Base-by-base conservation (phyloP, 2,113 vertebrate species). In the Megaleporinus macrocephalus region DNA sequence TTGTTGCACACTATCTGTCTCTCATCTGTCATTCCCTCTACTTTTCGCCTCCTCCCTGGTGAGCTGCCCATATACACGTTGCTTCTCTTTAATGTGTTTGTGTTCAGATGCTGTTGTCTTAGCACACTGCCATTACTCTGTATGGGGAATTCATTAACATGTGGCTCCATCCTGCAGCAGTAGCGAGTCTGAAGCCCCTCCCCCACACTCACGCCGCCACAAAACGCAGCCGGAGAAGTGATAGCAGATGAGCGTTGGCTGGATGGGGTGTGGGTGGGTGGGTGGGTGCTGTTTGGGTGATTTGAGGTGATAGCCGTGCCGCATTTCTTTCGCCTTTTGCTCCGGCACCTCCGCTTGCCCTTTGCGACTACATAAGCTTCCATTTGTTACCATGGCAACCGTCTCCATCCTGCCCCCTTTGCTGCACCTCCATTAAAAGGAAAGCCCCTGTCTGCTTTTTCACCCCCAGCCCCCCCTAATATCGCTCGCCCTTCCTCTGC, bases 361-460 rank as follows among this genome's bases (percentile, higher is more conserved):
- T 77, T 68, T 59, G 61, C 68, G 84, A 81, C 83, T 68, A 81
- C 83, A 86, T 85, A 86, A 87, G 87, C 88, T 90, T 90, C 88
- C 86, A 90, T 93, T 91, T 91, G 93, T 95, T 91, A 81, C 93
- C 90, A 94, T 93, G 89, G 91, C 81, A 94, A 93, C 92, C 44
- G 81, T 47, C 90, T 91, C 92, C 89, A 93, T 93, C 89, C 83
- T 66, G 77, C 85, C 84, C 83, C 49, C 79, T 61, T 80, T 76
- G 57, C 57, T 13, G 57, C 71, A 26, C 66, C 71, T 83, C 55
- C 83, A 74, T 86, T 73, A 57, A 71, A 36, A 88, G 66, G 49
- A 29, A 57, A 18, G 66, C 16, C 51, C 83, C 78, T 70, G 41
- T 74, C 53, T 71, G 44, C 57, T 80, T 41, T 4, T 55, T 55